Percentiles rank a stretch among this genome's conserved stretches.
These are phyloP conservation scores for Aphodius sticticus DNA, from an alignment of 2,888 invertebrate species.

Conservation along the genomic window DNA sequence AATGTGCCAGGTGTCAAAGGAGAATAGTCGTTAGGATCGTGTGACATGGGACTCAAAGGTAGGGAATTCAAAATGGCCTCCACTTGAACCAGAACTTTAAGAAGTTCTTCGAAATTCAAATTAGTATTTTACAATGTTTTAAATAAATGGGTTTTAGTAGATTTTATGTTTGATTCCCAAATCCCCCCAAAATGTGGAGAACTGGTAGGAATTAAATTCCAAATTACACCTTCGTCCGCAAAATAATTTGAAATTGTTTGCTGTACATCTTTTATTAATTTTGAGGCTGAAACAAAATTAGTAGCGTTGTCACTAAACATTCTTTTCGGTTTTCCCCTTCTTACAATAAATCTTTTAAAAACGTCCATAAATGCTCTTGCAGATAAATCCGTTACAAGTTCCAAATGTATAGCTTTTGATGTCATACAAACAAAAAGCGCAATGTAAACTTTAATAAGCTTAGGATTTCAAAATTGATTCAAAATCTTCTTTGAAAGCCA, in stretches of 20 bases:
- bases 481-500: too few species aligned
- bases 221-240: not conserved
- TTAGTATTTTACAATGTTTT: too few species aligned
- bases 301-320: conserved; percentile 16
- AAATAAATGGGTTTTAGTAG: too few species aligned
- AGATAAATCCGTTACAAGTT: not conserved
- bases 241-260: not conserved
- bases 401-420: conserved; percentile 7
- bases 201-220: too few species aligned
- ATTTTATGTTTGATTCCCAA: too few species aligned
- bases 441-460: conserved; percentile 12
- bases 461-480: too few species aligned
- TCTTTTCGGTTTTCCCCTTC: conserved; percentile 10
- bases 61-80: too few species aligned
- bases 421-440: too few species aligned
- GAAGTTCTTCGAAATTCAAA: too few species aligned
- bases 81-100: too few species aligned
- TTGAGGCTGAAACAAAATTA: not conserved
- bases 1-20: conserved; percentile 11
- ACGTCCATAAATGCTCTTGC: not conserved
- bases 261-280: conserved; percentile 7
- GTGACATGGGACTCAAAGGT: not conserved
- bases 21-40: conserved; percentile 9
- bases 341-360: conserved; percentile 6
- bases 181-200: too few species aligned